These are phyloP conservation scores for Pantelozetes paolii DNA, from an alignment of 2,888 invertebrate genomes.

Conservation along the genomic window DNA sequence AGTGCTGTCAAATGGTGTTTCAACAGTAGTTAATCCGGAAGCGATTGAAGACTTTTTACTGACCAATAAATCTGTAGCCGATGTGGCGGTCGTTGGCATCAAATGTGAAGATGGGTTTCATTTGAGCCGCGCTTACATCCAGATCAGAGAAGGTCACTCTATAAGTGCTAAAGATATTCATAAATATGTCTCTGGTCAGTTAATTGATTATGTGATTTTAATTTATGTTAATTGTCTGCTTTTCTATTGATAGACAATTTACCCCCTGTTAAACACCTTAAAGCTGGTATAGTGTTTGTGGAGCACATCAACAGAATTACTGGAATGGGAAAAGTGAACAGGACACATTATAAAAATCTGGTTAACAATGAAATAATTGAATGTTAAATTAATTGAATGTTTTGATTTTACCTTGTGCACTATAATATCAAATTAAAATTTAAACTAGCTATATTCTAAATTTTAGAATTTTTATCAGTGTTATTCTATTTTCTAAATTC, in stretches of 20 bases:
- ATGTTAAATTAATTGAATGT: too few species aligned
- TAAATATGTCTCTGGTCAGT: neutral
- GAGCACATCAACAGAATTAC: neutral
- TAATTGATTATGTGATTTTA: neutral
- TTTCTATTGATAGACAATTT: neutral
- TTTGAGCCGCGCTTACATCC: conserved; percentile 20
- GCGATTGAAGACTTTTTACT: conserved; percentile 27
- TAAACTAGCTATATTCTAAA: too few species aligned
- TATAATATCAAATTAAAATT: too few species aligned
- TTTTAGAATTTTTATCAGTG: too few species aligned
- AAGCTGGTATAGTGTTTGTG: neutral
- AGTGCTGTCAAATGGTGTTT: too few species aligned
- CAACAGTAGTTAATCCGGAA: neutral
- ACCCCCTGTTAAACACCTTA: neutral
- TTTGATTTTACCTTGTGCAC: too few species aligned
- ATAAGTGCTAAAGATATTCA: conserved; percentile 4
- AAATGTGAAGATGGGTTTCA: neutral
- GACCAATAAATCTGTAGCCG: conserved; percentile 1
- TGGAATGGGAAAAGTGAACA: neutral
- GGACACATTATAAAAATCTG: neutral
- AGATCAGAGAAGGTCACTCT: neutral
- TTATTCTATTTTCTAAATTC: too few species aligned
- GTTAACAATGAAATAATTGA: neutral
- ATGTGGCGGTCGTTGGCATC: conserved; percentile 30
- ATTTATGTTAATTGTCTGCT: neutral